Conservation (phyloP, 1,140 invertebrate genomes). For the Metopolophium dirhodum region DNA sequence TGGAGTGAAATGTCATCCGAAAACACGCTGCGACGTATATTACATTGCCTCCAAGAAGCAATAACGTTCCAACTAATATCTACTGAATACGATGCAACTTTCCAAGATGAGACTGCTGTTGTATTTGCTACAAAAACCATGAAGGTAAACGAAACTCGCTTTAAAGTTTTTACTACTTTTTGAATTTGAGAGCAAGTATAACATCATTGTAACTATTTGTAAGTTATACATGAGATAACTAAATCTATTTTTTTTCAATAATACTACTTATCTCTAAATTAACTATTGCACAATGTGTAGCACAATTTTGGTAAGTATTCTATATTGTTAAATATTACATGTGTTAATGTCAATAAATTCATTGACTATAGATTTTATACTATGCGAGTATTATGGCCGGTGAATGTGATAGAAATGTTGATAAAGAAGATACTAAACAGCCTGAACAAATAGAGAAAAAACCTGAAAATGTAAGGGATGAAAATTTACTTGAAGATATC, state of each 20-base stretch:
- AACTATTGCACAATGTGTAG: background rate
- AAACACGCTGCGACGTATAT: slow-evolving; percentile 73
- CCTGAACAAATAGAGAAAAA: slow-evolving; percentile 38
- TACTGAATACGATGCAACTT: slow-evolving; percentile 74
- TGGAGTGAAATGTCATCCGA: slow-evolving; percentile 70
- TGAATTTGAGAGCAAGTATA: background rate
- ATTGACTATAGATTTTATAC: slow-evolving; percentile 77
- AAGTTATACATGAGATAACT: background rate
- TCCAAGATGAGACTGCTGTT: slow-evolving; percentile 84
- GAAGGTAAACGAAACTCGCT: slow-evolving; percentile 65
- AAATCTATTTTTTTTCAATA: background rate
- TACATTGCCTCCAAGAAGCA: slow-evolving; percentile 85
- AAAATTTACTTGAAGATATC: slow-evolving; percentile 46
- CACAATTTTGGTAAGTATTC: background rate
- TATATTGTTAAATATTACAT: background rate
- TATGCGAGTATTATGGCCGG: slow-evolving; percentile 89
- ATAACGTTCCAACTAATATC: slow-evolving; percentile 83
- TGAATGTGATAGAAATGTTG: slow-evolving; percentile 69
- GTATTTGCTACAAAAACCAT: slow-evolving; percentile 82
- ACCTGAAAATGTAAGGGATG: slow-evolving; percentile 14
- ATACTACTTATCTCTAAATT: background rate
- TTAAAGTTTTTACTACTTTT: background rate
- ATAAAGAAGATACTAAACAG: slow-evolving; percentile 26
- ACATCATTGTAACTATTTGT: background rate
- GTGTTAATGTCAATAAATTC: slow-evolving; percentile 22